These are phyloP conservation scores for Aplysina aerophoba DNA, from an alignment of 37 sponge, comb jelly and placozoan genomes.

Conservation along the genomic window DNA sequence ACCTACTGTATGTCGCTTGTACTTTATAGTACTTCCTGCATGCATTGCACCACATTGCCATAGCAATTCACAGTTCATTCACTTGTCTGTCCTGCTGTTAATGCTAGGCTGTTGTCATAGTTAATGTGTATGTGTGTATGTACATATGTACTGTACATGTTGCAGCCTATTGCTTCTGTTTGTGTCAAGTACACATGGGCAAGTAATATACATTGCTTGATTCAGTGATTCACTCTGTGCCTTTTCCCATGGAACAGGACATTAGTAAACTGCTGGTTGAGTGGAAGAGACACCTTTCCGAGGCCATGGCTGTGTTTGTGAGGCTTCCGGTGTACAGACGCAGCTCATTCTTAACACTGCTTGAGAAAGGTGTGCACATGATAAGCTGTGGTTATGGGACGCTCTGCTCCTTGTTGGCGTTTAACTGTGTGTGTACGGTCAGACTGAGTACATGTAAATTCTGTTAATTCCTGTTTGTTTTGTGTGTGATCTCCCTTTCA, in stretches of 20 bases:
- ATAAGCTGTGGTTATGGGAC: too few relatives aligned
- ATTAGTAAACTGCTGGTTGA: slow-evolving; percentile 65
- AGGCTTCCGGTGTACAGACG: slow-evolving; percentile 65
- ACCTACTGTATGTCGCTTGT: background rate
- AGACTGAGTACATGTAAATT: too few relatives aligned
- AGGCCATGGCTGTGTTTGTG: slow-evolving; percentile 66
- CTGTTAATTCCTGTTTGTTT: too few relatives aligned
- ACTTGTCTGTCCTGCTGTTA: too few relatives aligned
- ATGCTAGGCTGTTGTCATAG: too few relatives aligned
- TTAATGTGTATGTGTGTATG: background rate
- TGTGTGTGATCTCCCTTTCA: background rate
- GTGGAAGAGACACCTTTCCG: slow-evolving; percentile 57
- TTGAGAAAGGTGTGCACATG: background rate
- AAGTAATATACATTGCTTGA: background rate
- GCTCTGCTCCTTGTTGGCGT: too few relatives aligned
- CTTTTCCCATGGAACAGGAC: slow-evolving; percentile 46
- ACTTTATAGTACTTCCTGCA: too few relatives aligned
- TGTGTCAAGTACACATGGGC: background rate
- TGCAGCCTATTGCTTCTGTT: too few relatives aligned
- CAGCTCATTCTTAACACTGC: slow-evolving; percentile 13
- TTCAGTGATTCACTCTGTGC: background rate
- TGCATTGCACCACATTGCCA: too few relatives aligned
- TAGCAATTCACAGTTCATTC: too few relatives aligned
- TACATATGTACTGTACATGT: background rate
- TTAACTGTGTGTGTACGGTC: too few relatives aligned